A percentile compares a stretch with the other conserved stretches of the same genome.
Evolutionary conservation across 2,888 invertebrate genomes (phyloP).

Genomic region (Chydorus sphaericus): DNA sequence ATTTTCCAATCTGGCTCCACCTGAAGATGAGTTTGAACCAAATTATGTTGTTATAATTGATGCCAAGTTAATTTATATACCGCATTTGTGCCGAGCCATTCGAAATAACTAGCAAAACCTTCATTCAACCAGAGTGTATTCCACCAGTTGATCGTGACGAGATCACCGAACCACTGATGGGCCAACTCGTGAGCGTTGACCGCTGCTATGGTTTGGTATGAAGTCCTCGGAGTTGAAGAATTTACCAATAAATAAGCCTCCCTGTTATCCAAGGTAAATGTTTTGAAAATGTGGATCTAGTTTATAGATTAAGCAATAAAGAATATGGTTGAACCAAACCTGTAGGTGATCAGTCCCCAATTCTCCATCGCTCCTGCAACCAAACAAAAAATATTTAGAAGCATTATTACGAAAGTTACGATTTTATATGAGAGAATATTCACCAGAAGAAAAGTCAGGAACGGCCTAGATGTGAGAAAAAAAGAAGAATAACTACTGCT

Average conservation of each 20-base stretch:
- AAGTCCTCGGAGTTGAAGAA: slow-evolving; percentile 10
- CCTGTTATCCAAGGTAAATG: slow-evolving; percentile 20
- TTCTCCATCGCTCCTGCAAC: slow-evolving; percentile 52
- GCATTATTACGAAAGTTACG: not conserved
- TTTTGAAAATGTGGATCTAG: slow-evolving; percentile 25
- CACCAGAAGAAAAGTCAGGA: slow-evolving; percentile 11
- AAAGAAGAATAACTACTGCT: no score
- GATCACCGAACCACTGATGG: slow-evolving; percentile 30
- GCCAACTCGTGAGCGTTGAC: slow-evolving; percentile 32
- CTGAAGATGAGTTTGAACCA: not conserved
- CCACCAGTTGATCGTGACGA: slow-evolving; percentile 28
- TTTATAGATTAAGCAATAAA: no score
- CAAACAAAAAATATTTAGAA: not conserved
- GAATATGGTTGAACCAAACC: no score
- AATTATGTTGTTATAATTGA: not conserved
- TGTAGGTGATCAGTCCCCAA: slow-evolving; percentile 71
- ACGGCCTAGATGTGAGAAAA: slow-evolving; percentile 16
- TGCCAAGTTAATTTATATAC: not conserved
- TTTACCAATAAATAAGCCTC: slow-evolving; percentile 56
- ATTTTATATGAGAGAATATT: not conserved
- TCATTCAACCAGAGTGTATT: slow-evolving; percentile 27
- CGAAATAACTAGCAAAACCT: slow-evolving; percentile 27
- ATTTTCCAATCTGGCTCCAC: slow-evolving; percentile 4
- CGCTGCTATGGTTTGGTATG: slow-evolving; percentile 16
- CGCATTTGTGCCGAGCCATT: slow-evolving; percentile 17